These are phyloP conservation scores for Beaufortia kweichowensis DNA, from an alignment of 2,113 vertebrate species.

Conservation along the genomic window DNA sequence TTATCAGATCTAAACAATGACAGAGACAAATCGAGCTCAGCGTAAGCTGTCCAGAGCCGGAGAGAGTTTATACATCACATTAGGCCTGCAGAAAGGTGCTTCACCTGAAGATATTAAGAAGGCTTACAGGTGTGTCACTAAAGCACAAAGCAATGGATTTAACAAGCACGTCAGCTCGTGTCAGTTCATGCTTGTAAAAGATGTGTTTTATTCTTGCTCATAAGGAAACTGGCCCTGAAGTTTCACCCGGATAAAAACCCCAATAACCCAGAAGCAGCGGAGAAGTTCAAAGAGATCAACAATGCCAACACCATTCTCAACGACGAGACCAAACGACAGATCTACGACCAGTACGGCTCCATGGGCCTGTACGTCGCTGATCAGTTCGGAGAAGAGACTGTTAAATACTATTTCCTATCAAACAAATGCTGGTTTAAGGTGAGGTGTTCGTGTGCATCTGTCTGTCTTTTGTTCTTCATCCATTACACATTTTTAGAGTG, in stretches of 20 bases:
- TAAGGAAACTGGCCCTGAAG: slow-evolving; percentile 83
- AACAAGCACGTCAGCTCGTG: no score
- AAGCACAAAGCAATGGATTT: background rate
- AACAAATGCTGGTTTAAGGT: slow-evolving; percentile 95
- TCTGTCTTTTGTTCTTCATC: no score
- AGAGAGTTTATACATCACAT: slow-evolving; percentile 78
- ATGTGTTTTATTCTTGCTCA: background rate
- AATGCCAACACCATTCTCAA: slow-evolving; percentile 84
- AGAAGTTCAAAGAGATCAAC: slow-evolving; percentile 89
- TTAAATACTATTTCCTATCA: slow-evolving; percentile 84
- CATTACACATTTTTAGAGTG: no score
- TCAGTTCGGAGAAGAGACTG: slow-evolving; percentile 86
- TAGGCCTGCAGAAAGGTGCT: slow-evolving; percentile 84
- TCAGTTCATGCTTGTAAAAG: background rate
- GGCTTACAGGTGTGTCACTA: slow-evolving; percentile 81
- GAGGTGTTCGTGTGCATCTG: slow-evolving; percentile 46
- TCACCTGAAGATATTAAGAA: slow-evolving; percentile 83
- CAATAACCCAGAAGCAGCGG: slow-evolving; percentile 71
- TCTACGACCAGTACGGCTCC: slow-evolving; percentile 88
- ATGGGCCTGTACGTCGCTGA: slow-evolving; percentile 87
- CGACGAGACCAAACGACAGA: slow-evolving; percentile 79
- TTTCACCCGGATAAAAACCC: slow-evolving; percentile 94
- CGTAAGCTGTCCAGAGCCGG: slow-evolving; percentile 80
- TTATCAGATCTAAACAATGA: slow-evolving; percentile 66
- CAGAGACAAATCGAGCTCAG: slow-evolving; percentile 69